Percentiles rank a stretch among this genome's conserved stretches.
Evolutionary conservation across 2,888 invertebrate species (phyloP).

Genomic region (Noctua janthina): DNA sequence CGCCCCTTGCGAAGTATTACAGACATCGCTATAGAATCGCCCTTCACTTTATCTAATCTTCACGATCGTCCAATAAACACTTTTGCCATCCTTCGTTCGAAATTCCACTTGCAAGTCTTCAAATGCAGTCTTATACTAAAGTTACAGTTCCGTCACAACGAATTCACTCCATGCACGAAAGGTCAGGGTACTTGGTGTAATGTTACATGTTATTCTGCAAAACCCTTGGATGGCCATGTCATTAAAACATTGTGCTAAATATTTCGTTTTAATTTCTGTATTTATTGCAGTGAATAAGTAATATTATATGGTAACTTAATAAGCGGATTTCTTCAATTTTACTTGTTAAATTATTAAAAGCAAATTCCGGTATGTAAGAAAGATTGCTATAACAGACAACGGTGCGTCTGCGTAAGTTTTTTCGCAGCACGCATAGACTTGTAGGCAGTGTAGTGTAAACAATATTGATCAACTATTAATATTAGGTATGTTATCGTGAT

Average conservation of each 20-base stretch:
- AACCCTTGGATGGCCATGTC: background rate
- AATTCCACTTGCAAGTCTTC: slow-evolving; percentile 53
- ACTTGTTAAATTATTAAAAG: background rate
- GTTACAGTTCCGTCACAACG: slow-evolving; percentile 20
- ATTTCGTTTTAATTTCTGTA: background rate
- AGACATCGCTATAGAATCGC: background rate
- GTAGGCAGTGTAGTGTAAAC: slow-evolving; percentile 11
- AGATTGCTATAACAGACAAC: background rate
- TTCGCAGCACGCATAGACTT: background rate
- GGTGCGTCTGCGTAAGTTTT: background rate
- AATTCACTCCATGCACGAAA: slow-evolving; percentile 22
- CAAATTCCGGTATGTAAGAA: background rate
- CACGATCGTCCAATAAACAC: slow-evolving; percentile 44
- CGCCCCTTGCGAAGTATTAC: slow-evolving; percentile 7
- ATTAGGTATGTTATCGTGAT: slow-evolving; percentile 30
- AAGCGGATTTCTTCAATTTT: background rate
- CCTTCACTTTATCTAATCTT: background rate
- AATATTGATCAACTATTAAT: slow-evolving; percentile 33
- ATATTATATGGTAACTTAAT: slow-evolving; percentile 4
- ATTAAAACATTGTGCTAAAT: background rate
- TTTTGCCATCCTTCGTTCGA: slow-evolving; percentile 38
- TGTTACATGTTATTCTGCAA: background rate
- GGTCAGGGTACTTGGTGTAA: background rate
- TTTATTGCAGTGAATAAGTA: background rate
- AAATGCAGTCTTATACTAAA: slow-evolving; percentile 46